phyloP scores from a whole-genome alignment of 1,140 invertebrate species.

The Carcinoscorpius rotundicauda region DNA sequence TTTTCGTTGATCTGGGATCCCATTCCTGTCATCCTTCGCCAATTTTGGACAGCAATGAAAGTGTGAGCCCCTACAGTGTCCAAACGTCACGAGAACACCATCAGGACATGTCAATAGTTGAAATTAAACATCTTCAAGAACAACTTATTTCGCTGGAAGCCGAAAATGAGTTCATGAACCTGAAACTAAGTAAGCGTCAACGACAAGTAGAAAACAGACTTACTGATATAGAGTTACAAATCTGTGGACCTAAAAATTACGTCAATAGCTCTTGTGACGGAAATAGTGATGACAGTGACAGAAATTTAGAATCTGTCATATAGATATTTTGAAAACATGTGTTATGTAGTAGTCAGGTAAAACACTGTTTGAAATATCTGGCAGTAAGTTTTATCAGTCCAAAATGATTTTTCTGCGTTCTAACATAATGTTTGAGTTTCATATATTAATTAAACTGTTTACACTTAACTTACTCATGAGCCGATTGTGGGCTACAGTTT shows the following conservation, averaged over 20 bases:
- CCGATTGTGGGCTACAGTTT: no score
- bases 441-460: no score
- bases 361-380: no score
- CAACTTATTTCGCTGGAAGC: conserved; percentile 79
- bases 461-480: no score
- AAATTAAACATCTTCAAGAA: conserved; percentile 83
- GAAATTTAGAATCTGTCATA: conserved; percentile 33
- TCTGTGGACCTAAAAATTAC: conserved; percentile 48
- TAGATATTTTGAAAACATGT: conserved; percentile 14
- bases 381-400: no score
- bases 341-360: no score
- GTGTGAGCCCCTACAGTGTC: no score
- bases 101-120: conserved; percentile 70
- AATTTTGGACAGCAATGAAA: no score
- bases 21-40: no score
- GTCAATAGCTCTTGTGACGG: conserved; percentile 13
- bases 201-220: conserved; percentile 89
- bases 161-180: conserved; percentile 81
- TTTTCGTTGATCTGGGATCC: no score
- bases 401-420: no score
- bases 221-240: conserved; percentile 94
- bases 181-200: conserved; percentile 84
- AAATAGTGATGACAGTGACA: conserved; percentile 30
- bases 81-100: neutral
- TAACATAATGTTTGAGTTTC: no score